phyloP scores from a whole-genome alignment of 2,888 invertebrate species.

The Lepidochitona cinerea region DNA sequence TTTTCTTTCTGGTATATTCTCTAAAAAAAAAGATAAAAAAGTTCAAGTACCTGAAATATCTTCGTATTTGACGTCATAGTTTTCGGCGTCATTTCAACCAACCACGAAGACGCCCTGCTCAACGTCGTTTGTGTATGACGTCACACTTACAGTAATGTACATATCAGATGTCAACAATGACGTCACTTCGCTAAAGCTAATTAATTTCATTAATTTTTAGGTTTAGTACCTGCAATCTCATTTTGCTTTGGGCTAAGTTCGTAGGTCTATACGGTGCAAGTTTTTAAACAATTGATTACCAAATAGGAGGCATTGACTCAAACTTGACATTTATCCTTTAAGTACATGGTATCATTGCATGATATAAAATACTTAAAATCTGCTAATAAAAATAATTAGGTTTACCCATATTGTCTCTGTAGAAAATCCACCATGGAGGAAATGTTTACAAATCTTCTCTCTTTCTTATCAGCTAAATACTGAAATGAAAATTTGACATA shows the following conservation, averaged over 20 bases:
- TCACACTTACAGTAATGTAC: no score
- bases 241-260: not conserved
- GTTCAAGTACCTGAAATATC: no score
- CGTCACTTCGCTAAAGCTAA: no score
- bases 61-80: no score
- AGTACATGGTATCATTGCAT: not conserved
- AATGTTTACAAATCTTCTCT: not conserved
- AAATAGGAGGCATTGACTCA: no score
- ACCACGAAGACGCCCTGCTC: no score
- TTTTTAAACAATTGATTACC: no score
- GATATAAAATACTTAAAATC: not conserved
- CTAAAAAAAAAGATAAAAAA: not conserved
- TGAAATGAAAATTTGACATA: not conserved
- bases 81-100: no score
- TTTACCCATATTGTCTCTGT: slow-evolving; percentile 1
- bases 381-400: not conserved
- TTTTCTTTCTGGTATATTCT: not conserved
- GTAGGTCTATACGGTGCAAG: no score
- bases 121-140: no score
- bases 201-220: not conserved
- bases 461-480: not conserved
- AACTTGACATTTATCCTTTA: no score
- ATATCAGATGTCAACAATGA: no score
- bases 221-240: not conserved
- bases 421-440: not conserved